Evolutionary conservation across 2,888 invertebrate genomes (phyloP).

Genomic region (Galeruca laticollis): DNA sequence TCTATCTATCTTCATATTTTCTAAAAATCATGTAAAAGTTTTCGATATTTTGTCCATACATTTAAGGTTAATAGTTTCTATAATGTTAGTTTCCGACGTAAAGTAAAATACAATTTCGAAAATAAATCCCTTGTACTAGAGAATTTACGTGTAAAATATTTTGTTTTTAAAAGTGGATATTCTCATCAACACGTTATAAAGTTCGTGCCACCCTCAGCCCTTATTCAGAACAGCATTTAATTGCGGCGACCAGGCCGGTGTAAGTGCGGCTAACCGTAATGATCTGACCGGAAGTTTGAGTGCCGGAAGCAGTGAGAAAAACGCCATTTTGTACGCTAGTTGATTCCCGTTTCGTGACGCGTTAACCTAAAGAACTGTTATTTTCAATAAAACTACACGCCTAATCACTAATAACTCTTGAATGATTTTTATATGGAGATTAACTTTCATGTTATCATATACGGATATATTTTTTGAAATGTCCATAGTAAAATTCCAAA

Average conservation of each 20-base stretch:
- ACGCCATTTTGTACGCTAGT: slow-evolving; percentile 69
- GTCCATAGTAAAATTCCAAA: too few relatives aligned
- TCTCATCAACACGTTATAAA: background rate
- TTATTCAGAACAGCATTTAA: slow-evolving; percentile 40
- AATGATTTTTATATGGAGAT: slow-evolving; percentile 51
- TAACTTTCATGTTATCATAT: too few relatives aligned
- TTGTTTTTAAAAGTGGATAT: background rate
- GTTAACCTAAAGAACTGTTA: slow-evolving; percentile 62
- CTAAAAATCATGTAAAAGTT: too few relatives aligned
- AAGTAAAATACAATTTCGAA: too few relatives aligned
- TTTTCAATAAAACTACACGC: slow-evolving; percentile 61
- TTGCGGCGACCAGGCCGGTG: slow-evolving; percentile 39
- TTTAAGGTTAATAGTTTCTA: too few relatives aligned
- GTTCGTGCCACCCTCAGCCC: slow-evolving; percentile 43
- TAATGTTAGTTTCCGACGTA: too few relatives aligned
- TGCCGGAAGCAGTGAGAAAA: slow-evolving; percentile 68
- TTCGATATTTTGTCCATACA: too few relatives aligned
- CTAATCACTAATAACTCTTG: slow-evolving; percentile 54
- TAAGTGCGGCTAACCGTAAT: slow-evolving; percentile 65
- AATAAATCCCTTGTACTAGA: too few relatives aligned
- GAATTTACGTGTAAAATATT: background rate
- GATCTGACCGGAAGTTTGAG: slow-evolving; percentile 65
- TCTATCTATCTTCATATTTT: too few relatives aligned
- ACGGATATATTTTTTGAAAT: too few relatives aligned
- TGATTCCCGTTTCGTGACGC: slow-evolving; percentile 66